phyloP scores from a whole-genome alignment of 2,113 vertebrate species.

The Phainopepla nitens region DNA sequence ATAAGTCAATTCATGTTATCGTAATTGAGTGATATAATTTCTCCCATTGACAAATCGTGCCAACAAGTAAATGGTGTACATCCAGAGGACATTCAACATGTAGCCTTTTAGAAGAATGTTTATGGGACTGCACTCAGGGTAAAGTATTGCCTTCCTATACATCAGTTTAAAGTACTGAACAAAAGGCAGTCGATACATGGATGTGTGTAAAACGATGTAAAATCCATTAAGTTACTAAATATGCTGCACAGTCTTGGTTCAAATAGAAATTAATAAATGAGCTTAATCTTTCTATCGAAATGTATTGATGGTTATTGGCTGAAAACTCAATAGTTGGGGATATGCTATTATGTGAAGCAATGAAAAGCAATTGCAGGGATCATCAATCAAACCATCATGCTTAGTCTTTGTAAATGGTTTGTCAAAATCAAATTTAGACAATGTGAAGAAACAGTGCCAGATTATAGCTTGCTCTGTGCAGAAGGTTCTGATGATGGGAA shows the following conservation, averaged over 20 bases:
- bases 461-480: background rate
- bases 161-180: background rate
- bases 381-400: background rate
- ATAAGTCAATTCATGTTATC: background rate
- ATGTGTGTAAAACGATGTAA: background rate
- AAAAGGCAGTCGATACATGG: background rate
- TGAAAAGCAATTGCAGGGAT: background rate
- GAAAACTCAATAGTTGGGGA: background rate
- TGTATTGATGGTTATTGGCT: background rate
- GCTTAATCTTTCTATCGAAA: background rate
- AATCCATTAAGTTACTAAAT: constrained; percentile 11
- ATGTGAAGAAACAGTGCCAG: background rate
- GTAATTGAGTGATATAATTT: background rate
- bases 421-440: background rate
- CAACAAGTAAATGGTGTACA: background rate
- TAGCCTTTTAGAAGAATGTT: background rate
- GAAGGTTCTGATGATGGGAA: background rate
- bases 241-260: background rate
- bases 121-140: background rate
- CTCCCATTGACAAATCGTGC: background rate
- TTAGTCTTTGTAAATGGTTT: background rate
- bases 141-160: background rate
- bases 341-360: background rate
- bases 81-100: background rate
- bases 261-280: constrained; percentile 5